Evolutionary conservation across 1,140 invertebrate genomes (phyloP).

Genomic region (Pseudomyrmex cubaensis): DNA sequence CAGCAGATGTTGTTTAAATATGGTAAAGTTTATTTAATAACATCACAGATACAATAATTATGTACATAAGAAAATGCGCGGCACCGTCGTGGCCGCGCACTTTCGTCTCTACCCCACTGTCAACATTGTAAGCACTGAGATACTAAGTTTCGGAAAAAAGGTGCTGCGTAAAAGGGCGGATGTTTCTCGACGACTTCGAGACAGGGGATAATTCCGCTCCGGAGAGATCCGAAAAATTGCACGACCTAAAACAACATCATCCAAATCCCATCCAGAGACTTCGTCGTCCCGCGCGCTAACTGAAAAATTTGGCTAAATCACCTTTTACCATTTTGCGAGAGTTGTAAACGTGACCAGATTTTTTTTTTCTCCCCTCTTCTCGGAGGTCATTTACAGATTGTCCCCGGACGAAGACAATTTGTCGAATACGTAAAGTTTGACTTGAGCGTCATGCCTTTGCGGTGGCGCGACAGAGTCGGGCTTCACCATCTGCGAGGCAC

Average conservation of each 20-base stretch:
- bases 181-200: constrained; percentile 67
- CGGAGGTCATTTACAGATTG: constrained; percentile 75
- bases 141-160: constrained; percentile 78
- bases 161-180: constrained; percentile 72
- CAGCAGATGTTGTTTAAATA: constrained; percentile 75
- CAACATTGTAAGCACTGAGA: constrained; percentile 78
- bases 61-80: constrained; percentile 77
- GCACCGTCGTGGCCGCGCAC: constrained; percentile 48
- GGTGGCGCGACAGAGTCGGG: constrained; percentile 72
- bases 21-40: constrained; percentile 84
- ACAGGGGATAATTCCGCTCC: constrained; percentile 53
- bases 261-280: constrained; percentile 38
- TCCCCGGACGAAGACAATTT: constrained; percentile 81
- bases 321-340: constrained; percentile 16
- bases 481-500: constrained; percentile 78
- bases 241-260: constrained; percentile 58
- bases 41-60: constrained; percentile 84
- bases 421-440: constrained; percentile 82
- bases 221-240: constrained; percentile 60
- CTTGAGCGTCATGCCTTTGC: constrained; percentile 79
- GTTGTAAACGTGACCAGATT: constrained; percentile 4
- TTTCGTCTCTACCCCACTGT: constrained; percentile 74
- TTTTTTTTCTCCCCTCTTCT: constrained; percentile 40
- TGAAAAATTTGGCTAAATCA: constrained; percentile 44
- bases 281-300: not conserved